A percentile compares a stretch with the other conserved stretches of the same genome.
Evolutionary conservation across 1,140 invertebrate species (phyloP).

Genomic region (Centruroides sculpturatus): DNA sequence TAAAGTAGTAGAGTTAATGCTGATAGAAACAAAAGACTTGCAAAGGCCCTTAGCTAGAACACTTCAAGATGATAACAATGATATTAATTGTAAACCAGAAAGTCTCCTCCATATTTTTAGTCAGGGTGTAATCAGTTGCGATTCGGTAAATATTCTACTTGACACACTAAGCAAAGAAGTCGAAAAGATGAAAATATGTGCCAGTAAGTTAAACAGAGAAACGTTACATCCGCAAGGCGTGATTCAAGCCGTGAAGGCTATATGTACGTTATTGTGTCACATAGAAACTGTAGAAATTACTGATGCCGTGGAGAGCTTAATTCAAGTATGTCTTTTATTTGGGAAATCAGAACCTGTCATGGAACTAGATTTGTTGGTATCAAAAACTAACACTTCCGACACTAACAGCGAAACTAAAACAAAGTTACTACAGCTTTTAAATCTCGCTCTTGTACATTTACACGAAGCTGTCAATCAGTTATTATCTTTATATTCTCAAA

Average conservation of each 20-base stretch:
- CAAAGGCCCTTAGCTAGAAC: slow-evolving; percentile 49
- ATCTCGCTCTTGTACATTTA: slow-evolving; percentile 36
- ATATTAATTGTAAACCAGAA: slow-evolving; percentile 9
- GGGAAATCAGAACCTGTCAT: slow-evolving; percentile 1
- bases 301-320: slow-evolving; percentile 42
- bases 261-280: slow-evolving; percentile 70
- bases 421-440: slow-evolving; percentile 2
- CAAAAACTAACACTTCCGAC: background rate
- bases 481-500: slow-evolving; percentile 61
- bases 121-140: slow-evolving; percentile 9
- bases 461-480: slow-evolving; percentile 54
- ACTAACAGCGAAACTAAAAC: background rate
- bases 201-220: slow-evolving; percentile 13
- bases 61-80: slow-evolving; percentile 28
- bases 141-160: slow-evolving; percentile 27
- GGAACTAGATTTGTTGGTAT: background rate
- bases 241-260: slow-evolving; percentile 77
- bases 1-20: slow-evolving; percentile 65
- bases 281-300: slow-evolving; percentile 73
- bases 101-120: slow-evolving; percentile 9
- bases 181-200: slow-evolving; percentile 25
- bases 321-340: slow-evolving; percentile 5
- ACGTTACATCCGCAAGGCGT: slow-evolving; percentile 41
- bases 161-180: slow-evolving; percentile 31
- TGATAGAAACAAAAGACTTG: slow-evolving; percentile 48